A percentile compares a stretch with the other conserved stretches of the same genome.
Evolutionary conservation across 1,140 invertebrate species (phyloP).

Genomic region (Penaeus japonicus): DNA sequence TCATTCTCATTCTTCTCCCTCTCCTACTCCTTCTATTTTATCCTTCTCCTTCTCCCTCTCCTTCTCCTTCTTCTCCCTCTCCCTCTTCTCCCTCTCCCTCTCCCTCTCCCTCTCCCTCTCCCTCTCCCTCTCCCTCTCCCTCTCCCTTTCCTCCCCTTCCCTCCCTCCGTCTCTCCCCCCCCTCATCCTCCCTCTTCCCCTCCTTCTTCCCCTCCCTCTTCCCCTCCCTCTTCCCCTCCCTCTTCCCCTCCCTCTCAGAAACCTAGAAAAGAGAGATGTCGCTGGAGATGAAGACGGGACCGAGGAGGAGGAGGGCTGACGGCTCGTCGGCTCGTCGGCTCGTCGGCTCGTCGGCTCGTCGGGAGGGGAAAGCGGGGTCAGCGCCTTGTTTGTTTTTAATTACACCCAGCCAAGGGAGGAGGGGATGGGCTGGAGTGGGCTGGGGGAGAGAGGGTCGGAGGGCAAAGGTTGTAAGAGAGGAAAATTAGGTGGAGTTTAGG

Average conservation of each 20-base stretch:
- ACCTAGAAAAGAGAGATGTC: no score
- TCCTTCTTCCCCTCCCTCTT: neutral
- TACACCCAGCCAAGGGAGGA: neutral
- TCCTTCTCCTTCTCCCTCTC: no score
- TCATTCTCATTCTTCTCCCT: no score
- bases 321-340: no score
- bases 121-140: neutral
- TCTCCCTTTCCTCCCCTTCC: no score
- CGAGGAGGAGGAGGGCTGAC: no score
- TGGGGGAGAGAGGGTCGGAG: neutral
- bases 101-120: constrained; percentile 10
- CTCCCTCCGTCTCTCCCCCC: no score
- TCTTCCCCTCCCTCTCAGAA: neutral
- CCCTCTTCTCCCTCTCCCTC: neutral
- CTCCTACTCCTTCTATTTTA: neutral
- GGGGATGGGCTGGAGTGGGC: neutral
- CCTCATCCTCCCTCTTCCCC: no score
- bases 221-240: neutral
- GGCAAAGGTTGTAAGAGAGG: neutral
- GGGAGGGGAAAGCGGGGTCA: no score
- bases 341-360: no score
- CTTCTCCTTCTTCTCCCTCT: neutral
- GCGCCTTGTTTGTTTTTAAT: no score
- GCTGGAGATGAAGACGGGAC: no score
- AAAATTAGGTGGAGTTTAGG: neutral